phyloP scores from a whole-genome alignment of 2,797 vertebrate species.

The Coccyzus lansbergi region DNA sequence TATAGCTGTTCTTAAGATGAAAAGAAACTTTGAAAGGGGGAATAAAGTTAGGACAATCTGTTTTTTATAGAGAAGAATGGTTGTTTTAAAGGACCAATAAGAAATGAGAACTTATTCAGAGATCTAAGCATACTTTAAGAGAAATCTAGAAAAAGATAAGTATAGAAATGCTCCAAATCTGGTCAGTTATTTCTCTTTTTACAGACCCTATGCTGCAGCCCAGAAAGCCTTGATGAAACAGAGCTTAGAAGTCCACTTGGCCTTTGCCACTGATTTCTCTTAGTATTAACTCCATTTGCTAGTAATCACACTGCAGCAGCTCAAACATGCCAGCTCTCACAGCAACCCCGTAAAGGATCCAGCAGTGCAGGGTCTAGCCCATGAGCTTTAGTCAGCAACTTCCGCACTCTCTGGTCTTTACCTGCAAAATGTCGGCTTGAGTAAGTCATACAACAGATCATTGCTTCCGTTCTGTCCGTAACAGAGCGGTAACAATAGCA shows the following conservation, averaged over 20 bases:
- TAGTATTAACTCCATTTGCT: neutral
- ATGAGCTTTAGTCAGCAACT: neutral
- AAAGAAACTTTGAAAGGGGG: slow-evolving; percentile 3
- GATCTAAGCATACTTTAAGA: neutral
- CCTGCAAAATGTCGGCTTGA: neutral
- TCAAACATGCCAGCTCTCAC: accelerated
- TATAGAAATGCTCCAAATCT: neutral
- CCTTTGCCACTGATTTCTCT: neutral
- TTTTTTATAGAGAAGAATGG: neutral
- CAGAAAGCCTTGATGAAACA: neutral
- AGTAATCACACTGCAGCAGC: neutral
- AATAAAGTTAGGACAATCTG: neutral
- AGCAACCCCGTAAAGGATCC: neutral
- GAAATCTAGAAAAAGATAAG: neutral
- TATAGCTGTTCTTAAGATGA: neutral
- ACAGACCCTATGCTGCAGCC: neutral
- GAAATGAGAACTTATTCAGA: neutral
- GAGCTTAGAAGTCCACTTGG: neutral
- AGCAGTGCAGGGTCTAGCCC: neutral
- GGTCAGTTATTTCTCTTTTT: neutral
- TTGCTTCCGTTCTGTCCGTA: neutral
- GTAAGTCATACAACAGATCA: neutral
- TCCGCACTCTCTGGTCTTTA: neutral
- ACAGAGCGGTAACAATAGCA: neutral
- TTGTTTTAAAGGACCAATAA: neutral